These are phyloP conservation scores for Discoglossus pictus DNA, from an alignment of 2,797 vertebrate species.

Conservation along the genomic window DNA sequence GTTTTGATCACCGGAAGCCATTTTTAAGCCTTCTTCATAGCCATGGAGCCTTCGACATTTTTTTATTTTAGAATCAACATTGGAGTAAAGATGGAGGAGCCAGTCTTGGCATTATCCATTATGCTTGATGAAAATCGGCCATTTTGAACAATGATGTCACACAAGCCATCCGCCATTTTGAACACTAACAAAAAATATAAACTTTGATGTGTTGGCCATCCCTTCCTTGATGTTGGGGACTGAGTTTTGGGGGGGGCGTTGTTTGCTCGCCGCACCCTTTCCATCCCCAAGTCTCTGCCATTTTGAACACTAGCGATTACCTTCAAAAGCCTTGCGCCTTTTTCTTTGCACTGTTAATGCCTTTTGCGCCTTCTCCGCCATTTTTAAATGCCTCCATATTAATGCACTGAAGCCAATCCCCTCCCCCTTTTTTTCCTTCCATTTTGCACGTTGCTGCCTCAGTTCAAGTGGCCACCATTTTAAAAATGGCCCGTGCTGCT, in stretches of 20 bases:
- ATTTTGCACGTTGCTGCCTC: constrained; percentile 43
- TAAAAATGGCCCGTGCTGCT: constrained; percentile 16
- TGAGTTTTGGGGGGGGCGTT: background rate
- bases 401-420: constrained; percentile 50
- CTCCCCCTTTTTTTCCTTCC: background rate
- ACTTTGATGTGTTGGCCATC: background rate
- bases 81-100: background rate
- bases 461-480: constrained; percentile 22
- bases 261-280: constrained; percentile 11
- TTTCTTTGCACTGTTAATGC: constrained; percentile 51
- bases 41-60: no score
- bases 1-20: no score
- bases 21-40: no score
- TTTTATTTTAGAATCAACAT: background rate
- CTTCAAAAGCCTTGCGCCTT: constrained; percentile 45
- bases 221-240: background rate
- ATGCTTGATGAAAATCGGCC: constrained; percentile 16
- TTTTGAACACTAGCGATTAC: constrained; percentile 29
- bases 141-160: constrained; percentile 28
- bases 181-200: background rate
- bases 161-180: constrained; percentile 1
- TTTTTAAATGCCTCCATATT: constrained; percentile 48
- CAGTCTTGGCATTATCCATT: background rate
- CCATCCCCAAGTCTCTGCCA: background rate
- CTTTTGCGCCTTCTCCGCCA: constrained; percentile 48